Conservation (phyloP, 2,113 vertebrate genomes). For the Fulica atra region DNA sequence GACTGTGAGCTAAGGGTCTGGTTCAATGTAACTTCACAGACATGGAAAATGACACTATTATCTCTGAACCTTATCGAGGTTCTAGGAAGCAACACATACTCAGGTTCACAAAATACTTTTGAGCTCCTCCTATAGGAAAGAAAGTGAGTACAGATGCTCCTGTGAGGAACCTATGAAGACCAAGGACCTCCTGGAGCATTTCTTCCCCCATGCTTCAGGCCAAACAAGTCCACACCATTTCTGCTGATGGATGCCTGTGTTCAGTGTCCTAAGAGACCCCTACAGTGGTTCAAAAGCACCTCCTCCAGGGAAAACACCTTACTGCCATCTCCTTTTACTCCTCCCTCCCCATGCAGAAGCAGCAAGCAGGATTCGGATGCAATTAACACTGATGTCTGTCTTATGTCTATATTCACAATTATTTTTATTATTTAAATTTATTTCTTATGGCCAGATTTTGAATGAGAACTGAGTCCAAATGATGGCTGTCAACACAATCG, state of each 20-base stretch:
- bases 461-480: conserved; percentile 3
- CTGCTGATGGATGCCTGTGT: not conserved
- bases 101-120: not conserved
- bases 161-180: not conserved
- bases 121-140: not conserved
- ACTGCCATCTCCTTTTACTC: not conserved
- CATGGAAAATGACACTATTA: fast-evolving
- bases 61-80: not conserved
- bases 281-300: not conserved
- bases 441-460: not conserved
- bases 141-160: not conserved
- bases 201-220: not conserved
- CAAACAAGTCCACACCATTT: not conserved
- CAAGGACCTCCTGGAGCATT: not conserved
- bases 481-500: not conserved
- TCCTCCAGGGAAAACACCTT: not conserved
- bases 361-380: not conserved
- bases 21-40: not conserved
- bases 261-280: not conserved
- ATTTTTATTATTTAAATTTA: conserved; percentile 13
- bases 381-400: not conserved
- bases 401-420: conserved; percentile 3
- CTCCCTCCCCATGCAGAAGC: not conserved
- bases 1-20: not conserved
- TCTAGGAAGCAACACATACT: not conserved